A percentile compares a stretch with the other conserved stretches of the same genome.
phyloP scores from a whole-genome alignment of 2,797 vertebrate genomes.

The Tenualosa thibaudeaui region DNA sequence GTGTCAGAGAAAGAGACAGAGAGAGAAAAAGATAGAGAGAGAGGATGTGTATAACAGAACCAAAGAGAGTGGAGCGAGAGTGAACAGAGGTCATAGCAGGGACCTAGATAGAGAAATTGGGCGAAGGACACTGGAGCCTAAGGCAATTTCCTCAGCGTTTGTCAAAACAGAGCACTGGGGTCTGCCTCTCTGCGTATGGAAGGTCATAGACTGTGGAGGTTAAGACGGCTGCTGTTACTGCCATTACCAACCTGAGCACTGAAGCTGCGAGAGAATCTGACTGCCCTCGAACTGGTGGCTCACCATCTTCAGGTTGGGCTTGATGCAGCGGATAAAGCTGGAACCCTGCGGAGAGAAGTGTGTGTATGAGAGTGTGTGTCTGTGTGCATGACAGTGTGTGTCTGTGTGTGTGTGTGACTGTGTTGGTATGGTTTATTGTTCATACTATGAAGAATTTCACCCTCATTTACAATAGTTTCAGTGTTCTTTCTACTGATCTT shows the following conservation, averaged over 20 bases:
- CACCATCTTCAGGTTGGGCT: slow-evolving; percentile 97
- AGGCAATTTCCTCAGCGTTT: neutral
- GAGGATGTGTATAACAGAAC: neutral
- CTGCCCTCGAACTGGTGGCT: slow-evolving; percentile 94
- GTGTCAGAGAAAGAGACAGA: neutral
- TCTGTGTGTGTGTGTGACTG: slow-evolving; percentile 4
- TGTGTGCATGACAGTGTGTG: neutral
- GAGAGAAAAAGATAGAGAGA: neutral
- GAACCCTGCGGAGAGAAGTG: slow-evolving; percentile 78
- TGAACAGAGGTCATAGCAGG: neutral
- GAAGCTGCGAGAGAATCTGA: slow-evolving; percentile 96
- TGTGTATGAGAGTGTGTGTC: neutral
- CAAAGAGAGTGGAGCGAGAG: too few relatives aligned
- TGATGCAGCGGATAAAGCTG: slow-evolving; percentile 95
- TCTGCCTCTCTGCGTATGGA: neutral
- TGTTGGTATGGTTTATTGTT: neutral
- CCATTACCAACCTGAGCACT: slow-evolving; percentile 86
- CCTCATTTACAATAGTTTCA: too few relatives aligned
- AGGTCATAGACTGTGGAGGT: neutral
- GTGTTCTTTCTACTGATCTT: neutral
- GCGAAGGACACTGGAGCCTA: neutral
- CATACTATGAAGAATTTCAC: too few relatives aligned
- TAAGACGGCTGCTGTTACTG: neutral
- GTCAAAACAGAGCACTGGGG: neutral
- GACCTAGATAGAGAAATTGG: neutral